Evolutionary conservation across 2,888 invertebrate genomes (phyloP), one percentile per base, ranked within the genome.

Genomic region (Drosophila peninsularis): DNA sequence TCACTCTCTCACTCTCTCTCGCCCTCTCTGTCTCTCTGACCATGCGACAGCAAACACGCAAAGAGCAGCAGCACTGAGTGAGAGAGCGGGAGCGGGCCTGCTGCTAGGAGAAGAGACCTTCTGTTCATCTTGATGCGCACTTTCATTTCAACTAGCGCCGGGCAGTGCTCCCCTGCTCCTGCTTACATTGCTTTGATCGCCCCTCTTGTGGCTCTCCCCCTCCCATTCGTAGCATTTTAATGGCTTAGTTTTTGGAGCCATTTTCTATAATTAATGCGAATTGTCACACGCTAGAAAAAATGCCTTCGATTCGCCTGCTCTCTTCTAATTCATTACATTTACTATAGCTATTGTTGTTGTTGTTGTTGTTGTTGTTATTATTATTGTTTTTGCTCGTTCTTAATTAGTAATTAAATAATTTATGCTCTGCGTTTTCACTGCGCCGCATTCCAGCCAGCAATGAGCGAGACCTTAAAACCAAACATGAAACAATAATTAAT

Each of bases 351-450:
- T 53, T 62, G 50, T 64, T 76, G 55, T 55, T 58, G 39, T 57
- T 49, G 42, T 42, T 21, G 21, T 24, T 44, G 9, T 68, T 77
- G 42, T 52, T 50, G 4, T 32, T 62, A 44, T 27, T 37, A 24
- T 61, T 57, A 19, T 61, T 69, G 34, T 52, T 63, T 21, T 42
- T 60, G 68, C 71, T 82, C 64, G 71, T 70, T 89, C 88, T 87
- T 87, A 87, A 89, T 87, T 89, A 89, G 86, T 71, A 87, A 87
- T 87, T 87, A 89, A 87, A 87, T 88, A 87, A 87, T 89, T 87
- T 83, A 86, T 89, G 84, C 86, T 89, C 88, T 77, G 78, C 82
- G 79, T 84, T 82, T 82, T 75, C 53, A 52, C 60, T 66, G 32
- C 47, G 30, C n/a, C 47, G 52, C 69, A 72, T 68, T 69, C 63